phyloP scores from a whole-genome alignment of 2,797 vertebrate genomes.

The Hylomyscus alleni region DNA sequence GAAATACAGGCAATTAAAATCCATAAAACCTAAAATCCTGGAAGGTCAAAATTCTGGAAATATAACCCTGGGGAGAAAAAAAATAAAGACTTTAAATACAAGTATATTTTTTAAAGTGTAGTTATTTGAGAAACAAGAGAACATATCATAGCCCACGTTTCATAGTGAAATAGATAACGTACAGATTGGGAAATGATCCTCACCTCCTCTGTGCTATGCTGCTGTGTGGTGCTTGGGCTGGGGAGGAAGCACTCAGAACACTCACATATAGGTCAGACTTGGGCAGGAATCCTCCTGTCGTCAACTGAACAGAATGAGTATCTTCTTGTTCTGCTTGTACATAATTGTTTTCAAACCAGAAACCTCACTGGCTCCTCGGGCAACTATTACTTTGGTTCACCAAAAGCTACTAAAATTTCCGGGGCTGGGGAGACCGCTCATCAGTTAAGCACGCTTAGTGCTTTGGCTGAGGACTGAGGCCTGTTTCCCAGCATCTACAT shows the following conservation, averaged over 20 bases:
- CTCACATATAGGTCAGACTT: background rate
- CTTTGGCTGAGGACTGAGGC: background rate
- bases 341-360: background rate
- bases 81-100: background rate
- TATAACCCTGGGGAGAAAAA: background rate
- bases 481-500: background rate
- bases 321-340: background rate
- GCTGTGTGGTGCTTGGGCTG: background rate
- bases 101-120: background rate
- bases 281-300: background rate
- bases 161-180: background rate
- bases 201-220: background rate
- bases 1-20: background rate
- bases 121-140: background rate
- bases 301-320: background rate
- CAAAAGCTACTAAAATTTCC: background rate
- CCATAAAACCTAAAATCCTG: background rate
- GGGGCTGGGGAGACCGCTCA: background rate
- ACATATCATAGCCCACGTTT: background rate
- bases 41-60: background rate
- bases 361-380: background rate
- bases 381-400: background rate
- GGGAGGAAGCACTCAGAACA: background rate
- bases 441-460: background rate
- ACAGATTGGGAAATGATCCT: background rate